Conservation (phyloP, 2,113 vertebrate genomes). For the Gopherus flavomarginatus region DNA sequence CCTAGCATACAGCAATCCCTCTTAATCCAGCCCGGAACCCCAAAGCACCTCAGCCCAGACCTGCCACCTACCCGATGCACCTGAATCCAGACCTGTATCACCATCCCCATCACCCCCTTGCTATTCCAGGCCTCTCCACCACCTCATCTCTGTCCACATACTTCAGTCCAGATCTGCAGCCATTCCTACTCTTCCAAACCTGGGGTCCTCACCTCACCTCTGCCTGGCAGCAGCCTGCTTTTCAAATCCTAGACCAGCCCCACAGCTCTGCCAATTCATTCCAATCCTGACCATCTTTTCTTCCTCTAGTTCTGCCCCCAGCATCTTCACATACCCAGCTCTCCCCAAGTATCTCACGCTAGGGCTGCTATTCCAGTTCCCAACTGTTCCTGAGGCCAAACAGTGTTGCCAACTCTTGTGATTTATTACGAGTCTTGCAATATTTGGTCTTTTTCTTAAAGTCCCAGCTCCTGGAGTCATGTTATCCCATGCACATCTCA, state of each 20-base stretch:
- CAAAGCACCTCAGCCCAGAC: not conserved
- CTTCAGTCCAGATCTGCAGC: not conserved
- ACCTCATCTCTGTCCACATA: not conserved
- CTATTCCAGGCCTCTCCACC: not conserved
- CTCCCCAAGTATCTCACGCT: not conserved
- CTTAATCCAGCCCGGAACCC: not conserved
- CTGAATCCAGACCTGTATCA: not conserved
- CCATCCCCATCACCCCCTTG: not conserved
- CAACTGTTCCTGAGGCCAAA: not conserved
- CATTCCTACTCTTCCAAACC: not conserved
- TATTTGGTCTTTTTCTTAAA: not conserved
- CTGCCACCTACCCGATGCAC: not conserved
- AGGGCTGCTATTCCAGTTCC: not conserved
- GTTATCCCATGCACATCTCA: not conserved
- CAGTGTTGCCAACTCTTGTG: not conserved
- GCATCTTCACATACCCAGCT: not conserved
- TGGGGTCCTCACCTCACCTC: not conserved
- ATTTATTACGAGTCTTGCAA: not conserved
- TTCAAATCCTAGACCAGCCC: accelerated
- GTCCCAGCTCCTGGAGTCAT: not conserved
- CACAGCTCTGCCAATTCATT: accelerated
- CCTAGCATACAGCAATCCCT: not conserved
- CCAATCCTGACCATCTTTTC: not conserved
- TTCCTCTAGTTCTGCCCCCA: not conserved
- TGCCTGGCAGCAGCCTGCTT: not conserved